These are phyloP conservation scores for Sardinella longiceps DNA, from an alignment of 2,797 vertebrate species.

Conservation along the genomic window DNA sequence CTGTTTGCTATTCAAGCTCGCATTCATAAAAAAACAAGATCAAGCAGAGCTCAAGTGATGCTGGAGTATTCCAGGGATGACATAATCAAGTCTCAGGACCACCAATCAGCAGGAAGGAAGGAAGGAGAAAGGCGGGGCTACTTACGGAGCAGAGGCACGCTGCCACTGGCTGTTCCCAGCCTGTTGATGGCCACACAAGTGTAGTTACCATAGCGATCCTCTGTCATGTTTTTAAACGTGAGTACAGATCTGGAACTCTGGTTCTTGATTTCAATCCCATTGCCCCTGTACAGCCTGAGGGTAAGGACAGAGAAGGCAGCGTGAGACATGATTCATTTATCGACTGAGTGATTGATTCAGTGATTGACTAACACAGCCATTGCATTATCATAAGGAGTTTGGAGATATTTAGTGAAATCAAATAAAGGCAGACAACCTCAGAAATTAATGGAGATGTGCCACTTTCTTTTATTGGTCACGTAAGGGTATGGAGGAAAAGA, in stretches of 20 bases:
- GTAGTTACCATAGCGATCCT: conserved; percentile 99
- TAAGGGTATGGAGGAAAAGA: background rate
- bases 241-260: conserved; percentile 96
- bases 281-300: conserved; percentile 91
- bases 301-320: conserved; percentile 61
- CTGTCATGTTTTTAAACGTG: conserved; percentile 96
- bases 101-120: conserved; percentile 49
- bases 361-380: background rate
- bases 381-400: background rate
- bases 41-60: background rate
- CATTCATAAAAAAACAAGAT: conserved; percentile 12
- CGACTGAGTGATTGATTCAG: background rate
- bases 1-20: background rate
- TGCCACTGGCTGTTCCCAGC: conserved; percentile 93
- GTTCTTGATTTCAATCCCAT: conserved; percentile 95
- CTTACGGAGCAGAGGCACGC: conserved; percentile 98
- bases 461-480: too few species aligned
- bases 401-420: background rate
- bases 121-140: conserved; percentile 60
- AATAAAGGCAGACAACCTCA: background rate
- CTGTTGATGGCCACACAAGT: conserved; percentile 97
- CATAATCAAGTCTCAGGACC: conserved; percentile 38
- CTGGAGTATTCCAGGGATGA: background rate
- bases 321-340: background rate
- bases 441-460: background rate